Evolutionary conservation across 1,140 invertebrate genomes (phyloP).

Genomic region (Apis laboriosa): DNA sequence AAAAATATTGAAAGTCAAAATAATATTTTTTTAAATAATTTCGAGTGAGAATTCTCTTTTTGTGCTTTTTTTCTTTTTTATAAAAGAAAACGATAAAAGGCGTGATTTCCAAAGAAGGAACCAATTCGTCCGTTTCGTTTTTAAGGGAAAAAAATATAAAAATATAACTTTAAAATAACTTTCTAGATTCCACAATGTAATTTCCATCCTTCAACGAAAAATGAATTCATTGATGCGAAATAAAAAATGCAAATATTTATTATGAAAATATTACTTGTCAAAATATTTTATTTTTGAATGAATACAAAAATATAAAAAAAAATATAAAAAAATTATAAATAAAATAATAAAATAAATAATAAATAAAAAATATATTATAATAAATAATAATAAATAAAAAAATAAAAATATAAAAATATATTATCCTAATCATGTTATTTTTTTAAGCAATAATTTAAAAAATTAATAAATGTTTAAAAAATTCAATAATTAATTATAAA

Average conservation of each 20-base stretch:
- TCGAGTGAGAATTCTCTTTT: background rate
- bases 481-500: too few relatives aligned
- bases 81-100: background rate
- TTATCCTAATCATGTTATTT: too few relatives aligned
- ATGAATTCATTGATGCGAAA: background rate
- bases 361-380: too few relatives aligned
- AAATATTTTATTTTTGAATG: background rate
- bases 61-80: background rate
- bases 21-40: conserved; percentile 10
- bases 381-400: too few relatives aligned
- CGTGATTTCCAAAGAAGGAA: background rate
- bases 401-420: too few relatives aligned
- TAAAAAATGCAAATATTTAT: background rate
- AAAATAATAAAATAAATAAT: too few relatives aligned
- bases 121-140: background rate
- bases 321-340: too few relatives aligned
- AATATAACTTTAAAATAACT: background rate
- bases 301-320: too few relatives aligned
- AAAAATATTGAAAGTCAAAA: background rate
- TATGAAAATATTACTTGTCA: background rate
- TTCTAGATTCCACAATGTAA: background rate
- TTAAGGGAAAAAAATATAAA: background rate
- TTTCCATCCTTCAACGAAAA: background rate
- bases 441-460: too few relatives aligned
- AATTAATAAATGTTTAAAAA: too few relatives aligned